A percentile compares a stretch with the other conserved stretches of the same genome.
Evolutionary conservation across 2,888 invertebrate species (phyloP).

Genomic region (Parelbella ahira): DNA sequence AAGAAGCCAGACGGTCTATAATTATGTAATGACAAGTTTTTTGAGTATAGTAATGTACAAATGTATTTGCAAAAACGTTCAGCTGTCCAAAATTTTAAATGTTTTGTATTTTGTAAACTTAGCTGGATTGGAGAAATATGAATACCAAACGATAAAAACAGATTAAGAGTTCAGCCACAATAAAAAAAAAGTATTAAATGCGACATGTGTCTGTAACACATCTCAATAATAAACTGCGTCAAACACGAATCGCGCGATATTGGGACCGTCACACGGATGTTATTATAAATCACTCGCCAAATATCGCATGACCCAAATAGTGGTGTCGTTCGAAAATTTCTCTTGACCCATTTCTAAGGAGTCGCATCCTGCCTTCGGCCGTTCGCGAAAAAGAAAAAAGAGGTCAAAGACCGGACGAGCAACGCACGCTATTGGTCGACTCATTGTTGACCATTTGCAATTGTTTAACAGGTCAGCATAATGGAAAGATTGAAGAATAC

Average conservation of each 20-base stretch:
- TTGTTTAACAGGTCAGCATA: constrained; percentile 51
- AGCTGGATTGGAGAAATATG: no score
- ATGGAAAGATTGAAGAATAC: constrained; percentile 70
- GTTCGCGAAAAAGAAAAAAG: constrained; percentile 45
- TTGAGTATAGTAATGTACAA: no score
- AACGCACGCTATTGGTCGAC: constrained; percentile 38
- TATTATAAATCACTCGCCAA: constrained; percentile 41
- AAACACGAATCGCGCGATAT: constrained; percentile 8
- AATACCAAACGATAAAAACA: no score
- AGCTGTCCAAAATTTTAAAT: no score
- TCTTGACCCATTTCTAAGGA: constrained; percentile 65
- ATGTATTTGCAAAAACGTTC: no score
- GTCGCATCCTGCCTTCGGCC: constrained; percentile 42
- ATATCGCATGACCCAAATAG: constrained; percentile 62
- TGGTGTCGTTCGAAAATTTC: constrained; percentile 43
- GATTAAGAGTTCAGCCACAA: no score
- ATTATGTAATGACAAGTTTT: no score
- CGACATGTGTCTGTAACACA: no score
- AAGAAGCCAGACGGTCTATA: no score
- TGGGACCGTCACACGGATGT: constrained; percentile 3
- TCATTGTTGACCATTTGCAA: constrained; percentile 43
- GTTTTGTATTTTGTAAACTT: no score
- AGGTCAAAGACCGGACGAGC: constrained; percentile 50
- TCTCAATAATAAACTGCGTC: not conserved
- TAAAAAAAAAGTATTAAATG: no score